A percentile compares a stretch with the other conserved stretches of the same genome.
phyloP scores from a whole-genome alignment of 2,888 invertebrate species.

The Adelognathus sp. region DNA sequence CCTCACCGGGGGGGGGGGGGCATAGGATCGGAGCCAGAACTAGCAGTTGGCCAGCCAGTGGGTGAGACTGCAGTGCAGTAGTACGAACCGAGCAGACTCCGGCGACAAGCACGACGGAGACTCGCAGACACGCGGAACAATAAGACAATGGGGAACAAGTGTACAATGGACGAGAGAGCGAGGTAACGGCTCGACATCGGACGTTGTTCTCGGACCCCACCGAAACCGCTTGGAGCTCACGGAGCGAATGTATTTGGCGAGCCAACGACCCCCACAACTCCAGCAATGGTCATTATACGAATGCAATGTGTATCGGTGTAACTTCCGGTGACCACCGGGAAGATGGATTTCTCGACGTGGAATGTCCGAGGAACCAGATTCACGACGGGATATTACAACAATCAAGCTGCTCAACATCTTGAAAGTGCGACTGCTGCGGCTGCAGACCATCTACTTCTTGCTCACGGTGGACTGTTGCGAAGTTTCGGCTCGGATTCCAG shows the following conservation, averaged over 20 bases:
- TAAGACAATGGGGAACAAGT: constrained; percentile 76
- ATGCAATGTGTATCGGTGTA: constrained; percentile 31
- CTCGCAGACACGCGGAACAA: constrained; percentile 69
- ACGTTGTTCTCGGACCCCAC: constrained; percentile 60
- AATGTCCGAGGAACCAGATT: not conserved
- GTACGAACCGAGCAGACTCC: constrained; percentile 30
- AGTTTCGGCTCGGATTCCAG: not conserved
- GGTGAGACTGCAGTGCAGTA: not conserved
- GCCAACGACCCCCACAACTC: constrained; percentile 14
- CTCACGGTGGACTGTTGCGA: not conserved
- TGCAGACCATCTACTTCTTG: not conserved
- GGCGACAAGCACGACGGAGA: constrained; percentile 56
- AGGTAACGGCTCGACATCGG: constrained; percentile 29
- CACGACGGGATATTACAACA: not conserved
- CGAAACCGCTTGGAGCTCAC: constrained; percentile 51
- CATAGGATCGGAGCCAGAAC: constrained; percentile 15
- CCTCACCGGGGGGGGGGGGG: too few species aligned
- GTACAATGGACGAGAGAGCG: constrained; percentile 69
- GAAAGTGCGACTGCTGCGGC: not conserved
- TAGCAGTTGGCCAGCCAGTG: constrained; percentile 32
- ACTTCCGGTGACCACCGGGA: not conserved
- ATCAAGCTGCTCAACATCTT: too few species aligned
- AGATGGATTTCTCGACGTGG: constrained; percentile 8
- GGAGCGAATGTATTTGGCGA: constrained; percentile 44
- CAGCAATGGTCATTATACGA: not conserved